These are phyloP conservation scores for Alauda arvensis DNA, from an alignment of 2,797 vertebrate genomes.

Conservation along the genomic window DNA sequence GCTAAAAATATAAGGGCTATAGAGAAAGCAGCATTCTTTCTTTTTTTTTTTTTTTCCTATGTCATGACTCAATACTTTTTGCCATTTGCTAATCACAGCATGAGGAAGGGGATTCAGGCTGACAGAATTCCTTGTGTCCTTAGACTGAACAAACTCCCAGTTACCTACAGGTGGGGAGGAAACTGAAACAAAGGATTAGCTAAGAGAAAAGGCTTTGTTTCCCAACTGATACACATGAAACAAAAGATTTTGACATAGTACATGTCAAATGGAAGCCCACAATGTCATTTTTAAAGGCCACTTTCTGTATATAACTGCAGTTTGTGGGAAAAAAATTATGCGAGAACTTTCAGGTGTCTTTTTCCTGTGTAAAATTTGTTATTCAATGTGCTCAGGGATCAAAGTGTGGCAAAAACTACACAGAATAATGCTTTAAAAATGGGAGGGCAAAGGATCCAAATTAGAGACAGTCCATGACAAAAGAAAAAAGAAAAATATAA, in stretches of 20 bases:
- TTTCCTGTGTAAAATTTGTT: not conserved
- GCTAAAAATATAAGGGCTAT: not conserved
- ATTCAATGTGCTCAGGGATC: not conserved
- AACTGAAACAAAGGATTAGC: not conserved
- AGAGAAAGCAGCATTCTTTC: not conserved
- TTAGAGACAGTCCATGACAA: not conserved
- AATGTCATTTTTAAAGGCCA: not conserved
- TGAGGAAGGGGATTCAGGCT: not conserved
- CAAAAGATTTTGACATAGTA: not conserved
- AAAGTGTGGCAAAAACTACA: conserved; percentile 19
- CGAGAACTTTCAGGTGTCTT: not conserved
- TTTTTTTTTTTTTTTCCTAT: not conserved
- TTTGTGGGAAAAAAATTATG: not conserved
- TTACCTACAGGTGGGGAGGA: not conserved
- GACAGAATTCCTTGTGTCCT: not conserved
- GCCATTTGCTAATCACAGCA: not conserved
- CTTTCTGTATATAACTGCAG: not conserved
- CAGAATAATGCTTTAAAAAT: not conserved
- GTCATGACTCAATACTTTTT: not conserved
- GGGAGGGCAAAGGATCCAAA: not conserved
- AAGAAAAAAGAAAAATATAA: not conserved
- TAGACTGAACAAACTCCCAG: not conserved
- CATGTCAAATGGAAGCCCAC: not conserved
- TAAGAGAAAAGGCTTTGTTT: not conserved
- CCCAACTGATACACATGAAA: not conserved